A percentile compares a stretch with the other conserved stretches of the same genome.
Conservation (phyloP, 2,113 vertebrate species). For the Ursus arctos region DNA sequence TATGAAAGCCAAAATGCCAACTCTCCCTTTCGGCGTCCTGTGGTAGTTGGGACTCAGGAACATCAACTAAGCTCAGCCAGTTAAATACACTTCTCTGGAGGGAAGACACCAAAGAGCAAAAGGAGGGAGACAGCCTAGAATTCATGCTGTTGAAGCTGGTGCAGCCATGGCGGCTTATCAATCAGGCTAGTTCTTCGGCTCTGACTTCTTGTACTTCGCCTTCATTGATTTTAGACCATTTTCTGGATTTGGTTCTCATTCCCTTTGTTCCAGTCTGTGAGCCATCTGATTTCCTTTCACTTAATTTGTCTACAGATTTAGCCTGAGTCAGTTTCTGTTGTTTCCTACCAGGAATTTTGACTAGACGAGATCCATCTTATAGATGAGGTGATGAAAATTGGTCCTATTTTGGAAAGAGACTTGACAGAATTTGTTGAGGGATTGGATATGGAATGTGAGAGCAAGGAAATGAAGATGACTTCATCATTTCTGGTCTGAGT, state of each 20-base stretch:
- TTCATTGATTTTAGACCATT: background rate
- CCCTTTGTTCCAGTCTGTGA: background rate
- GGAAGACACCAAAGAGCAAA: background rate
- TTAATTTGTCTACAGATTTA: background rate
- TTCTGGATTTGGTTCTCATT: background rate
- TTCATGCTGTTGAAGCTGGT: background rate
- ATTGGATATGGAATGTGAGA: background rate
- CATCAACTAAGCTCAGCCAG: background rate
- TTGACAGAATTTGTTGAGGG: background rate
- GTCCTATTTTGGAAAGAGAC: background rate
- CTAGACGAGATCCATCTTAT: background rate
- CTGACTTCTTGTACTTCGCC: background rate
- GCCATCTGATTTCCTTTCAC: background rate
- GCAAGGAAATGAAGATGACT: background rate
- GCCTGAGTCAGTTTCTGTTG: background rate
- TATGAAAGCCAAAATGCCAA: background rate
- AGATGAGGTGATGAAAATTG: background rate
- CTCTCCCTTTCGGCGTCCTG: background rate
- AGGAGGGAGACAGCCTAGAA: background rate
- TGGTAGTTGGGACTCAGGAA: background rate
- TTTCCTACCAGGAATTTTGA: background rate
- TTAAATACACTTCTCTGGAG: accelerated
- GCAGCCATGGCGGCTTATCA: background rate
- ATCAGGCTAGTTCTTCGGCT: background rate
- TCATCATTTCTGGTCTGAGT: background rate